phyloP scores from a whole-genome alignment of 2,113 vertebrate genomes.

The Corythoichthys haematopterus region DNA sequence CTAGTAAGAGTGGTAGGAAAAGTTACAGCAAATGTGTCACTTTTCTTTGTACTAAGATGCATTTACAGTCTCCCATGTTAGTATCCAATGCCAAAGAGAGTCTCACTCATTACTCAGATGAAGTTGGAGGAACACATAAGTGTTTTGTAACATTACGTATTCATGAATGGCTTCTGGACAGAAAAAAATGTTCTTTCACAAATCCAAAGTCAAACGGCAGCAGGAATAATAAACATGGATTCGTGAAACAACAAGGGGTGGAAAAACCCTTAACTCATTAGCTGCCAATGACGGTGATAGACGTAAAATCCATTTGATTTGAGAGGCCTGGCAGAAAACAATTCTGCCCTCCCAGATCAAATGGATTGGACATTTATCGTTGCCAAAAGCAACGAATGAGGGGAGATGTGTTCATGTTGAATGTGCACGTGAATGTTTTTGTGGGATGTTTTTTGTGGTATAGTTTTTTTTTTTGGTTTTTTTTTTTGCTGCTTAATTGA shows the following conservation, averaged over 20 bases:
- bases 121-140: constrained; percentile 22
- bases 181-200: constrained; percentile 58
- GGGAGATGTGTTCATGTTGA: not conserved
- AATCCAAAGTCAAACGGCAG: constrained; percentile 48
- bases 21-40: not conserved
- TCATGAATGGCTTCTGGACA: constrained; percentile 43
- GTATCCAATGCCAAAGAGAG: constrained; percentile 5
- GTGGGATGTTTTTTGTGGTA: not conserved
- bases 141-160: constrained; percentile 50
- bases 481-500: constrained; percentile 4
- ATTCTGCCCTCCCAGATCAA: no score
- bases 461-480: not conserved
- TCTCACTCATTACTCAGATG: constrained; percentile 17
- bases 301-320: no score
- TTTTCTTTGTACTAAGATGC: not conserved
- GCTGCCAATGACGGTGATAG: no score
- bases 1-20: no score
- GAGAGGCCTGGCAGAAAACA: no score
- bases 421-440: not conserved
- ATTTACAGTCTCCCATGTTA: constrained; percentile 10
- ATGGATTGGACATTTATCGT: no score
- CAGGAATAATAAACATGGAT: constrained; percentile 33
- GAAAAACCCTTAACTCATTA: not conserved
- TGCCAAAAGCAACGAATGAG: no score
- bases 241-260: constrained; percentile 17